Evolutionary conservation across 2,113 vertebrate genomes (phyloP).

Genomic region (Serilophus lunatus): DNA sequence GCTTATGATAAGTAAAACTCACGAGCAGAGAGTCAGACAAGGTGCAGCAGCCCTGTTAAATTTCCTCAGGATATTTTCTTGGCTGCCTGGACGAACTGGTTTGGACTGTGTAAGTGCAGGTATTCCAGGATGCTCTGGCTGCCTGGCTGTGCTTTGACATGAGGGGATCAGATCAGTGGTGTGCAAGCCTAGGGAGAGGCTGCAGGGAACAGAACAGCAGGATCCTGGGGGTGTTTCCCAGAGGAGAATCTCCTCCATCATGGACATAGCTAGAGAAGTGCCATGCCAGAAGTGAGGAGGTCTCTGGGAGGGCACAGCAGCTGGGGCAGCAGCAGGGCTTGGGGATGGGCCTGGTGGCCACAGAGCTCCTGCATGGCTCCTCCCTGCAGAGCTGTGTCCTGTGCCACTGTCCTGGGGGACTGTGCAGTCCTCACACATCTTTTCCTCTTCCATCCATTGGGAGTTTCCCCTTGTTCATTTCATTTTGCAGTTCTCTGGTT

Average conservation of each 20-base stretch:
- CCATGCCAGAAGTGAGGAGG: rapidly evolving
- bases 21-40: neutral
- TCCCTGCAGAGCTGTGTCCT: neutral
- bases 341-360: neutral
- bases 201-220: neutral
- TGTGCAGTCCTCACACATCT: neutral
- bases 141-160: neutral
- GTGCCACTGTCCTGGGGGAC: neutral
- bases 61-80: neutral
- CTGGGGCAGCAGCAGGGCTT: neutral
- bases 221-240: neutral
- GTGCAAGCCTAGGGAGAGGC: neutral
- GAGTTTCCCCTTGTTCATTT: neutral
- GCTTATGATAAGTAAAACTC: too few species aligned
- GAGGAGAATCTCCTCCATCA: neutral
- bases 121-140: neutral
- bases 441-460: neutral
- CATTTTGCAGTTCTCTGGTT: constrained; percentile 10
- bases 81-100: neutral
- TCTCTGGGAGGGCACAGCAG: neutral
- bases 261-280: neutral
- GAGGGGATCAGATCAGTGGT: rapidly evolving
- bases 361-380: rapidly evolving
- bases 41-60: neutral
- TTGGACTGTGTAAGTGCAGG: neutral